Percentiles rank a stretch among this genome's conserved stretches.
These are phyloP conservation scores for Ephialtes manifestator DNA, from an alignment of 2,888 invertebrate genomes.

Conservation along the genomic window DNA sequence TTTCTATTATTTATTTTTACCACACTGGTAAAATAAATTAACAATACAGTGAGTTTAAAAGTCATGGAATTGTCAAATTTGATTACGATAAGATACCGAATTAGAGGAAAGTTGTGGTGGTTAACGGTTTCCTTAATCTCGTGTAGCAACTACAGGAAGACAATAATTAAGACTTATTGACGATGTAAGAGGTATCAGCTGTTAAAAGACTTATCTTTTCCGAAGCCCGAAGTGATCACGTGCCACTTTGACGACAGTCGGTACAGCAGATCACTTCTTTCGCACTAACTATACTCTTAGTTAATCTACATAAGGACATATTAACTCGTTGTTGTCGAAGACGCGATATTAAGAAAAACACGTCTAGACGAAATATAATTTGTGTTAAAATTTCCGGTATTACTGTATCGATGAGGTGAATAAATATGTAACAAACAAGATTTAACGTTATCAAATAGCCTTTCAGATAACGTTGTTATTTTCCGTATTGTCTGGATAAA, in stretches of 20 bases:
- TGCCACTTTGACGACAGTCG: conserved; percentile 2
- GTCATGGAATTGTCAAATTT: too few relatives aligned
- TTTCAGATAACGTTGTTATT: background rate
- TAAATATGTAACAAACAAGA: background rate
- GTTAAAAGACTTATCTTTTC: background rate
- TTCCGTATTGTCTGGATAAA: background rate
- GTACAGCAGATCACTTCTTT: background rate
- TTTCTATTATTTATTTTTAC: too few relatives aligned
- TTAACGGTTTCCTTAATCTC: too few relatives aligned
- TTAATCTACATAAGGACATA: background rate
- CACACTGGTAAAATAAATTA: too few relatives aligned
- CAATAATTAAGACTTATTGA: background rate
- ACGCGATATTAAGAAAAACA: background rate
- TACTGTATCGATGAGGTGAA: background rate
- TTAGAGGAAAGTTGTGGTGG: too few relatives aligned
- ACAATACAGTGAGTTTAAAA: too few relatives aligned
- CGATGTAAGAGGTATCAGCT: background rate
- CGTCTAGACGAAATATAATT: background rate
- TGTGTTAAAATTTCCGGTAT: background rate
- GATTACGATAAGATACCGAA: too few relatives aligned
- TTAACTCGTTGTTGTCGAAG: background rate
- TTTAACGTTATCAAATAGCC: background rate
- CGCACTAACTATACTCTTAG: background rate
- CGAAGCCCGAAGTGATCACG: background rate
- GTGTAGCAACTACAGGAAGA: too few relatives aligned